Conservation (phyloP, 2,888 invertebrate genomes). For the Spodoptera exigua region DNA sequence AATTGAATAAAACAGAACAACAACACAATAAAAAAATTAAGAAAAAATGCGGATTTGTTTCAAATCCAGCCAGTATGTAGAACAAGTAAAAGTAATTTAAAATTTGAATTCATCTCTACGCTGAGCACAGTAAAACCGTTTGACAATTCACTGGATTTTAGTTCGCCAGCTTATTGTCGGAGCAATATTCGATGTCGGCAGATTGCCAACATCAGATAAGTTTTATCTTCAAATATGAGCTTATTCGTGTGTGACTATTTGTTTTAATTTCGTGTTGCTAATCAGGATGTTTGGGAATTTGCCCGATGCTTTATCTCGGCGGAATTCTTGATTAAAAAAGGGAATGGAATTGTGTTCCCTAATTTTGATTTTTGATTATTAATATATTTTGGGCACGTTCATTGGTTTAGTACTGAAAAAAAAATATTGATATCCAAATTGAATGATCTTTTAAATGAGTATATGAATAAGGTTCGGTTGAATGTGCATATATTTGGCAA, state of each 20-base stretch:
- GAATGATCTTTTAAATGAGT: no score
- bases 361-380: no score
- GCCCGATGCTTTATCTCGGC: conserved; percentile 9
- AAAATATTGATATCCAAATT: no score
- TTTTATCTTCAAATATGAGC: conserved; percentile 33
- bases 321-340: conserved; percentile 19
- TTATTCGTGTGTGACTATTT: conserved; percentile 20
- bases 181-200: conserved; percentile 30
- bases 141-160: conserved; percentile 2
- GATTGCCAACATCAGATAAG: conserved; percentile 37
- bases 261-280: conserved; percentile 39
- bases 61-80: no score
- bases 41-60: no score
- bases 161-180: conserved; percentile 18
- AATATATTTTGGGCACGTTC: no score
- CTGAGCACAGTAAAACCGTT: neutral
- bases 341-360: conserved; percentile 2
- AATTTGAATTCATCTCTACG: no score
- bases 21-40: no score
- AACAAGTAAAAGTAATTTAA: no score
- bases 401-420: no score
- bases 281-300: conserved; percentile 25
- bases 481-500: no score
- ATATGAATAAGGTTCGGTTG: no score
- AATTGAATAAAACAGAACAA: neutral